Conservation (phyloP, 2,888 invertebrate genomes). For the Troides helena region DNA sequence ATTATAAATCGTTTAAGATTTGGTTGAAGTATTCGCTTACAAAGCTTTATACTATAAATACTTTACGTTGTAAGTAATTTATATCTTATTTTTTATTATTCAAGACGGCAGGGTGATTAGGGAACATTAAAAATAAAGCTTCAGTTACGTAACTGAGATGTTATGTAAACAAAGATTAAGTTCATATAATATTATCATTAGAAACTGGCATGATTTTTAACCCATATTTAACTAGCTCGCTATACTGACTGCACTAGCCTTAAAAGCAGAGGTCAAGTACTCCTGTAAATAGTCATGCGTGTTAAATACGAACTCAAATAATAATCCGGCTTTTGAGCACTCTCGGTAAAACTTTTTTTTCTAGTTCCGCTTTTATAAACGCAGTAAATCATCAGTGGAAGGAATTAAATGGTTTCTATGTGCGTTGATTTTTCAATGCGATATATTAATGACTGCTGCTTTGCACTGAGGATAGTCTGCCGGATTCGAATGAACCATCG, state of each 20-base stretch:
- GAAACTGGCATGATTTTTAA: constrained; percentile 12
- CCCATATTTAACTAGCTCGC: constrained; percentile 21
- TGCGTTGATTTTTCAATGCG: constrained; percentile 19
- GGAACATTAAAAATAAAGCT: neutral
- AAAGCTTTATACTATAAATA: too few relatives aligned
- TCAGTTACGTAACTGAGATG: neutral
- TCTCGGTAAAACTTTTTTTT: constrained; percentile 25
- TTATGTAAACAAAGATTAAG: neutral
- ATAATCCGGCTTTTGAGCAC: constrained; percentile 26
- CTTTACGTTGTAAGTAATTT: too few relatives aligned
- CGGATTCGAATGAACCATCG: neutral
- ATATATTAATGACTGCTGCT: constrained; percentile 16
- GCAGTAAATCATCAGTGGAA: constrained; percentile 28
- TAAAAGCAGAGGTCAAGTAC: constrained; percentile 26
- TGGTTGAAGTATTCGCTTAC: too few relatives aligned
- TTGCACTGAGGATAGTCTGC: neutral
- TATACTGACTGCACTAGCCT: constrained; percentile 15
- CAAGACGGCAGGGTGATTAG: too few relatives aligned
- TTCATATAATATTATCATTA: constrained; percentile 1
- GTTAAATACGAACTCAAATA: constrained; percentile 27
- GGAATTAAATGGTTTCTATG: constrained; percentile 28
- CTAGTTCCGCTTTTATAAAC: constrained; percentile 26
- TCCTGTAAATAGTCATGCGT: constrained; percentile 23
- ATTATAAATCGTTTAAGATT: neutral
- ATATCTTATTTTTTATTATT: too few relatives aligned